phyloP scores from a whole-genome alignment of 1,140 invertebrate species.

The Galendromus occidentalis region DNA sequence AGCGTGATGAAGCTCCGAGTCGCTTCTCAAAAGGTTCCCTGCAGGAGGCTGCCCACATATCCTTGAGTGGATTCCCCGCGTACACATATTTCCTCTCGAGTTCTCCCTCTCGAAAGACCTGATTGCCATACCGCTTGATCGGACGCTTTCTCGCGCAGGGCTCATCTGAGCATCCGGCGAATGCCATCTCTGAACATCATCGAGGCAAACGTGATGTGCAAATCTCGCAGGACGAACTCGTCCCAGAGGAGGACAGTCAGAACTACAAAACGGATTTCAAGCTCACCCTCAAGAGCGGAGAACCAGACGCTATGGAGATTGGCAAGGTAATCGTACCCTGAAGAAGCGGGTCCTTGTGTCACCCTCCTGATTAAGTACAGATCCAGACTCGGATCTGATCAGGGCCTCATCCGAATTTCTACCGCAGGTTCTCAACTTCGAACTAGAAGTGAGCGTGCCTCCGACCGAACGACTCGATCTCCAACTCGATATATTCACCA shows the following conservation, averaged over 20 bases:
- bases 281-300: background rate
- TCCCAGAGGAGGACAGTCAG: background rate
- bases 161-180: background rate
- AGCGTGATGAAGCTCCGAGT: background rate
- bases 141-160: too few relatives aligned
- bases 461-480: slow-evolving; percentile 1
- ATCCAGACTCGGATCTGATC: background rate
- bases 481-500: background rate
- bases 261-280: slow-evolving; percentile 8
- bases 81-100: background rate
- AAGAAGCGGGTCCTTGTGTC: too few relatives aligned
- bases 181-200: background rate
- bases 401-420: background rate
- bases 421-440: background rate
- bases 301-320: background rate
- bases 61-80: background rate
- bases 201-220: background rate
- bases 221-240: background rate
- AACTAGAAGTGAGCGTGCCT: background rate
- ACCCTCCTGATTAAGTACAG: too few relatives aligned
- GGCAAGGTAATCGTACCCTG: background rate
- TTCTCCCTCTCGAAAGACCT: too few relatives aligned
- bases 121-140: too few relatives aligned
- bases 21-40: background rate
- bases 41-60: background rate